Evolutionary conservation across 2,888 invertebrate species (phyloP).

Genomic region (Pomacea canaliculata): DNA sequence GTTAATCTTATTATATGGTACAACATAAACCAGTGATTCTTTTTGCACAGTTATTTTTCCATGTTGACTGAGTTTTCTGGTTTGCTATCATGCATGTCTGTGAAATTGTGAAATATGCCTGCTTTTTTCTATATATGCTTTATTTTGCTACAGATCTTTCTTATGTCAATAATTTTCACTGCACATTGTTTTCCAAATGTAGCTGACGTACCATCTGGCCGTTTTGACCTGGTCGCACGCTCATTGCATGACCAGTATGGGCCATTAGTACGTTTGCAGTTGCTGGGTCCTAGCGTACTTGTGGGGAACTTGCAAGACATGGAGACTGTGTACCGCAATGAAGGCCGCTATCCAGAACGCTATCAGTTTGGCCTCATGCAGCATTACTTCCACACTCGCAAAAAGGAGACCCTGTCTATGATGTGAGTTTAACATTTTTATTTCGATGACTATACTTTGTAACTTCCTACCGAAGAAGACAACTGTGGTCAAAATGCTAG

Average conservation of each 20-base stretch:
- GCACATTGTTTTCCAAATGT: not conserved
- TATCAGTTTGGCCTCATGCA: constrained; percentile 16
- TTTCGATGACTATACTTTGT: not conserved
- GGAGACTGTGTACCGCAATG: constrained; percentile 20
- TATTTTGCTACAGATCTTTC: too few species aligned
- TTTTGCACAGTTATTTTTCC: too few species aligned
- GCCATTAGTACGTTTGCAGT: constrained; percentile 14
- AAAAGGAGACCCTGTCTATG: constrained; percentile 5
- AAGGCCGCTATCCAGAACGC: constrained; percentile 19
- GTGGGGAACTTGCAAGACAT: constrained; percentile 24
- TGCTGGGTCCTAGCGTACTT: constrained; percentile 13
- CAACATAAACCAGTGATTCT: too few species aligned
- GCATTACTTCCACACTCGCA: constrained; percentile 8
- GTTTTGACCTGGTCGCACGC: constrained; percentile 5
- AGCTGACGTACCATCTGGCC: constrained; percentile 16
- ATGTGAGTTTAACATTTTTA: not conserved
- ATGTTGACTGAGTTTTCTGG: too few species aligned
- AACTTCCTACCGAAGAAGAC: not conserved
- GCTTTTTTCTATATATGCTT: too few species aligned
- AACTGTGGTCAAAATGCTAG: not conserved
- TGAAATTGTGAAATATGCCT: too few species aligned
- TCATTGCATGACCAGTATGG: constrained; percentile 17
- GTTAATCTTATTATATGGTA: too few species aligned
- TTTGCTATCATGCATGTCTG: too few species aligned
- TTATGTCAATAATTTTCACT: too few species aligned